Conservation (phyloP, 35 echinoderm and acorn worm genomes). For the Apostichopus californicus region DNA sequence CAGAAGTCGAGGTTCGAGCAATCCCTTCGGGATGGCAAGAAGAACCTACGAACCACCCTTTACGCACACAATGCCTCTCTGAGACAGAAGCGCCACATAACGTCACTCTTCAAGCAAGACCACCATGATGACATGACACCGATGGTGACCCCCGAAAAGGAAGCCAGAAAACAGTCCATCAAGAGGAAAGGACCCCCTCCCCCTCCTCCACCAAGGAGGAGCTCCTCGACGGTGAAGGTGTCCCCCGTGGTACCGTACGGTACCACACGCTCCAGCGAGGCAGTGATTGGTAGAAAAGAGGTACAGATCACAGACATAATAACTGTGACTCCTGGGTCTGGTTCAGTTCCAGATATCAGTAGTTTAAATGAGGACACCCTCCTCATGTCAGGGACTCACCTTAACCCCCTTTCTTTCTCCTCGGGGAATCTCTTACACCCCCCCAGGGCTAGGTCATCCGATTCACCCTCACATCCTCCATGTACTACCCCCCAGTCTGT, state of each 20-base stretch:
- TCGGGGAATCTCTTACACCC: conserved; percentile 19
- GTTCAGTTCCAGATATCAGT: conserved; percentile 34
- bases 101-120: conserved; percentile 74
- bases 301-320: conserved; percentile 23
- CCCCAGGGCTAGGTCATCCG: neutral
- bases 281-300: conserved; percentile 28
- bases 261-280: neutral
- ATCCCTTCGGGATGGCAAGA: conserved; percentile 44
- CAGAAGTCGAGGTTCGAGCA: conserved; percentile 71
- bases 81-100: conserved; percentile 47
- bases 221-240: conserved; percentile 7
- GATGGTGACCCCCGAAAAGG: conserved; percentile 89
- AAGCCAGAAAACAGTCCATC: conserved; percentile 44
- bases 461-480: conserved; percentile 28
- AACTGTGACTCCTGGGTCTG: neutral
- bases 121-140: conserved; percentile 86
- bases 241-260: conserved; percentile 6
- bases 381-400: neutral
- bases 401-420: neutral
- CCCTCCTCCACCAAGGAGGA: conserved; percentile 79
- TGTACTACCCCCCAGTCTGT: conserved; percentile 14
- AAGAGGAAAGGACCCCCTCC: conserved; percentile 77
- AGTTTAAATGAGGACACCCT: conserved; percentile 2
- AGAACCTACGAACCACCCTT: conserved; percentile 63
- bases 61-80: conserved; percentile 48